Evolutionary conservation across 2,888 invertebrate species (phyloP).

Genomic region (Phengaris alcon): DNA sequence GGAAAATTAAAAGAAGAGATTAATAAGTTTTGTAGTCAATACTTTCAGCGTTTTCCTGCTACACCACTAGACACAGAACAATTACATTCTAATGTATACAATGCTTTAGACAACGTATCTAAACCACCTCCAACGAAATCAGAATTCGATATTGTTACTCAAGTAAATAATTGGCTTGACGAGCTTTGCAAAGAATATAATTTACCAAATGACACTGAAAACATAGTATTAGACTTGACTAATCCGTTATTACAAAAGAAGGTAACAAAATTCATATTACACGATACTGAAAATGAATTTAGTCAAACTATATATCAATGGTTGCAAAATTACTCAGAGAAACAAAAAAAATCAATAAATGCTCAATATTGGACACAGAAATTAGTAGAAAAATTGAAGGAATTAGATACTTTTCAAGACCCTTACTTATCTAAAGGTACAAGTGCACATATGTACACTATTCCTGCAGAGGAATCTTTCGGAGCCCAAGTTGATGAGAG

Average conservation of each 20-base stretch:
- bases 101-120: slow-evolving; percentile 12
- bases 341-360: neutral
- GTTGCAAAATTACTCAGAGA: neutral
- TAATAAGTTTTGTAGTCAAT: slow-evolving; percentile 49
- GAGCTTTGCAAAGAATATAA: neutral
- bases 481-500: slow-evolving; percentile 5
- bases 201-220: neutral
- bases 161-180: neutral
- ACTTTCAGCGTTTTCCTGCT: slow-evolving; percentile 46
- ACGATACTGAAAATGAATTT: neutral
- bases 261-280: neutral
- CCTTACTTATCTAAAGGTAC: neutral
- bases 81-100: neutral
- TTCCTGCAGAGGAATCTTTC: neutral
- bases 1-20: slow-evolving; percentile 50
- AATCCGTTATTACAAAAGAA: neutral
- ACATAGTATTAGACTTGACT: neutral
- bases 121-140: neutral
- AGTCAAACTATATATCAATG: slow-evolving; percentile 4
- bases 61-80: slow-evolving; percentile 42
- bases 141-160: neutral
- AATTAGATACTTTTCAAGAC: neutral
- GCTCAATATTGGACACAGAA: neutral
- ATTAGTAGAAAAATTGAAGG: neutral
- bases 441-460: slow-evolving; percentile 9